Conservation (phyloP, 2,113 vertebrate genomes). For the Psilopogon haemacephalus region DNA sequence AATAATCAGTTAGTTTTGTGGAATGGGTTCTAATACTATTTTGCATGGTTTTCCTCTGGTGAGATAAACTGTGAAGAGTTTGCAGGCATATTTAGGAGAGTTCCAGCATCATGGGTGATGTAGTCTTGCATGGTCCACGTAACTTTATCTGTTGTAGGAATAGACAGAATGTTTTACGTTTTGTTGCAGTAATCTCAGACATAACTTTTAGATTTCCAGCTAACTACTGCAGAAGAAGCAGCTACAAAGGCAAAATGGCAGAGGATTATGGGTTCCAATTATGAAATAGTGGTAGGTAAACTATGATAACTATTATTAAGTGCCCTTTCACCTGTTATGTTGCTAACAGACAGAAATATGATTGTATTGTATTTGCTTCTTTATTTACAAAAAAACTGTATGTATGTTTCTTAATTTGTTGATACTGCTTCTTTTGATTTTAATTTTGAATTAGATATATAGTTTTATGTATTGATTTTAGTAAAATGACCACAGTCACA, state of each 20-base stretch:
- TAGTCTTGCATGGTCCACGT: background rate
- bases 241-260: constrained; percentile 83
- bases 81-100: background rate
- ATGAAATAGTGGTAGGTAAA: constrained; percentile 89
- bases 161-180: background rate
- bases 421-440: background rate
- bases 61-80: background rate
- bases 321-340: background rate
- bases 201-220: constrained; percentile 60
- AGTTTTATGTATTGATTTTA: background rate
- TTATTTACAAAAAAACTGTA: background rate
- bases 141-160: background rate
- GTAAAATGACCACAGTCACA: background rate
- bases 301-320: background rate
- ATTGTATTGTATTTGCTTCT: background rate
- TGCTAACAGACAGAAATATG: background rate
- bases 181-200: constrained; percentile 15
- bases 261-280: constrained; percentile 83
- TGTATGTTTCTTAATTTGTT: background rate
- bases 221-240: constrained; percentile 49
- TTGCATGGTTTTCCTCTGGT: background rate
- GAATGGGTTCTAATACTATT: background rate
- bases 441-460: background rate
- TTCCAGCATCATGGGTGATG: background rate
- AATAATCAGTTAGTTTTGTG: background rate